phyloP scores from a whole-genome alignment of 2,113 vertebrate species.

The Rhinopithecus roxellana region DNA sequence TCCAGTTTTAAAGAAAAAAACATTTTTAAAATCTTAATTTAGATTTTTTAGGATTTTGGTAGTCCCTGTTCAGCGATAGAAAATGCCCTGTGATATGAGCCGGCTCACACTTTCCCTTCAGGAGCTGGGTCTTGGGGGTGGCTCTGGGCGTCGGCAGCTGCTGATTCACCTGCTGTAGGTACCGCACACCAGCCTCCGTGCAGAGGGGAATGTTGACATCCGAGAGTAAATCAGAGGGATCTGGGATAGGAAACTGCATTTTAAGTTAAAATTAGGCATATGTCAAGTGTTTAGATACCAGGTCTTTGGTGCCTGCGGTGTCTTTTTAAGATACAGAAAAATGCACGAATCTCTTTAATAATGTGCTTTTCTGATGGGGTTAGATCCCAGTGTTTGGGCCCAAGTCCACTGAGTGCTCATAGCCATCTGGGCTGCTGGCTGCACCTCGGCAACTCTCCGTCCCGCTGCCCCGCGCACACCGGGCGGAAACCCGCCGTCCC shows the following conservation, averaged over 20 bases:
- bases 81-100: rapidly evolving
- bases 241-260: rapidly evolving
- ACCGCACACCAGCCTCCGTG: not conserved
- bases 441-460: slow-evolving; percentile 46
- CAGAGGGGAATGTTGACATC: too few species aligned
- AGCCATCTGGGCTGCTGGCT: slow-evolving; percentile 60
- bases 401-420: slow-evolving; percentile 79
- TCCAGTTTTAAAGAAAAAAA: not conserved
- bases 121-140: rapidly evolving
- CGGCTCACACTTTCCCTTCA: rapidly evolving
- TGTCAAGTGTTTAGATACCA: not conserved
- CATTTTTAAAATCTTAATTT: not conserved
- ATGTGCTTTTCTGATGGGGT: rapidly evolving
- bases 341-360: not conserved
- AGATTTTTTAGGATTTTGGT: not conserved
- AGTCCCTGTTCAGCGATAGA: not conserved
- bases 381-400: slow-evolving; percentile 66
- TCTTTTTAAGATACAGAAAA: not conserved
- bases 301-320: not conserved
- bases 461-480: rapidly evolving
- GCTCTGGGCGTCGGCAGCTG: rapidly evolving
- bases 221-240: not conserved
- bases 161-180: rapidly evolving
- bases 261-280: not conserved
- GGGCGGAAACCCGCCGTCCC: not conserved